phyloP scores from a whole-genome alignment of 1,140 invertebrate species.

The Drosophila fuyamai region DNA sequence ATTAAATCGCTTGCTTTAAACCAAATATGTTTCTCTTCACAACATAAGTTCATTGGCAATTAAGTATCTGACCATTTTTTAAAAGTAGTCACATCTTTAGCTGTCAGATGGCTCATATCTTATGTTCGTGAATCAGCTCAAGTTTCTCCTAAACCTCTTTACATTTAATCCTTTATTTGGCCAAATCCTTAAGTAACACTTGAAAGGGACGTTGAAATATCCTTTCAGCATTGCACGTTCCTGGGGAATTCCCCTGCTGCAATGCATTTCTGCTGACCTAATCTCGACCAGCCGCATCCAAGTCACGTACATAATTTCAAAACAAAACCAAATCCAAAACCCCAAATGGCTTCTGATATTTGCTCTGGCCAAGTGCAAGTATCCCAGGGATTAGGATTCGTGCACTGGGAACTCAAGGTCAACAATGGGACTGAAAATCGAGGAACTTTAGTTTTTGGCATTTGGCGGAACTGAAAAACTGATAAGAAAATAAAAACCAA shows the following conservation, averaged over 20 bases:
- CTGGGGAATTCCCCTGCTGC: slow-evolving; percentile 11
- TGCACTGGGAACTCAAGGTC: slow-evolving; percentile 11
- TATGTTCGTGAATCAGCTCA: neutral
- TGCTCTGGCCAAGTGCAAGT: slow-evolving; percentile 21
- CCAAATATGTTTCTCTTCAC: no score
- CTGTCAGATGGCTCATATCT: neutral
- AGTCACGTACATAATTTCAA: slow-evolving; percentile 56
- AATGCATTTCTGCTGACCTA: slow-evolving; percentile 51
- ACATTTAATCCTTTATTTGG: slow-evolving; percentile 10
- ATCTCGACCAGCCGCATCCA: slow-evolving; percentile 35
- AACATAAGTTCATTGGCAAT: neutral
- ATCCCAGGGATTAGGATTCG: slow-evolving; percentile 15
- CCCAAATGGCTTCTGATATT: slow-evolving; percentile 39
- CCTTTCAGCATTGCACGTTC: slow-evolving; percentile 52
- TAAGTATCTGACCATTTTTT: neutral
- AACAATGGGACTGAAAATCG: slow-evolving; percentile 7
- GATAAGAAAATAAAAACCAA: slow-evolving; percentile 22
- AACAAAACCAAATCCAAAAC: slow-evolving; percentile 38
- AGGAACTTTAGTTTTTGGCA: slow-evolving; percentile 5
- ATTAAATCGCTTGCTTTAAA: no score
- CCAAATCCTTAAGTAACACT: slow-evolving; percentile 25
- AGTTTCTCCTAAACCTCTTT: neutral
- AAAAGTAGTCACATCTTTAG: neutral
- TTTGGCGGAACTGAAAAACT: slow-evolving; percentile 9
- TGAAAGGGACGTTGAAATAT: slow-evolving; percentile 31